Percentiles rank a stretch among this genome's conserved stretches.
Conservation (phyloP, 2,113 vertebrate genomes). For the Megatriorchis doriae region DNA sequence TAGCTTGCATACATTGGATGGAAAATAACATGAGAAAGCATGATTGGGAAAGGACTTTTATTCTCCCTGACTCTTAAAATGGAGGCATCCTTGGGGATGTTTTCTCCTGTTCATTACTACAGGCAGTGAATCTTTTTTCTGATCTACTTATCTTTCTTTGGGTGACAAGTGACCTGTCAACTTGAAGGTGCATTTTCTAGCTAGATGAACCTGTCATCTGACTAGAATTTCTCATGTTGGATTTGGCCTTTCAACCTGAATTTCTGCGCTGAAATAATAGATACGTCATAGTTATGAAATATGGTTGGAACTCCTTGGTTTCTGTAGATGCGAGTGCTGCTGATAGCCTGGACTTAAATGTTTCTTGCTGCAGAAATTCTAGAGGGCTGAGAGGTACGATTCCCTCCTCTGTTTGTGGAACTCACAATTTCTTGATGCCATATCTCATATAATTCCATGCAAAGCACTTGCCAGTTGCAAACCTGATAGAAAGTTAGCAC, state of each 20-base stretch:
- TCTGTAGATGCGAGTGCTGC: not conserved
- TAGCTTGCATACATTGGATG: not conserved
- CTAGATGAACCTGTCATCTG: not conserved
- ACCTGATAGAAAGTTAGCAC: not conserved
- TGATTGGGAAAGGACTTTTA: not conserved
- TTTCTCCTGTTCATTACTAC: not conserved
- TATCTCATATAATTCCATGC: not conserved
- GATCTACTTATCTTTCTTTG: not conserved
- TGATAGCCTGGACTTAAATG: not conserved
- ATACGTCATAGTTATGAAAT: not conserved
- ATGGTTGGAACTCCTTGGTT: not conserved
- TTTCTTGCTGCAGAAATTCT: not conserved
- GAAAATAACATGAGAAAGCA: not conserved
- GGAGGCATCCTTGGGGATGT: not conserved
- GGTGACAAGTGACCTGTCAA: not conserved
- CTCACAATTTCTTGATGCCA: not conserved
- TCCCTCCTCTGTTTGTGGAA: not conserved
- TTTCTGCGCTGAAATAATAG: conserved; percentile 6
- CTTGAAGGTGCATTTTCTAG: not conserved
- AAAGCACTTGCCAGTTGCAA: not conserved
- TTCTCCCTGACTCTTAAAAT: not conserved
- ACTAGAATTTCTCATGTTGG: not conserved
- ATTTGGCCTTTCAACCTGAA: not conserved
- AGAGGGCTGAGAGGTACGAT: not conserved
- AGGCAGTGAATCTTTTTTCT: not conserved